These are phyloP conservation scores for Syngnathus acus DNA, from an alignment of 2,797 vertebrate species.

Conservation along the genomic window DNA sequence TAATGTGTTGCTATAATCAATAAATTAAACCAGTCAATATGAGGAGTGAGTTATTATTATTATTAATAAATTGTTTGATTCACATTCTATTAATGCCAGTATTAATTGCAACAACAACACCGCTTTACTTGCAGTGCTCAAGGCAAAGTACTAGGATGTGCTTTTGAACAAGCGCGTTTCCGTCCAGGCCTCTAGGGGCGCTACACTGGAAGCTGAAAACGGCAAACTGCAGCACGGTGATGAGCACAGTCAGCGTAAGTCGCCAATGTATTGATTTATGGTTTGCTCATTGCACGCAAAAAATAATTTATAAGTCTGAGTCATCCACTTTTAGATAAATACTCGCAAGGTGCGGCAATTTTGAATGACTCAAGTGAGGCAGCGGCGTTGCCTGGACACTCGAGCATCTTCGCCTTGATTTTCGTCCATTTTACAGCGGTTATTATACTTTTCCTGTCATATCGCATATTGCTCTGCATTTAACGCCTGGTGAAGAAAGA, in stretches of 20 bases:
- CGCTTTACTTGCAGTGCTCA: neutral
- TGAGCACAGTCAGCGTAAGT: constrained; percentile 58
- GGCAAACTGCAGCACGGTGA: constrained; percentile 22
- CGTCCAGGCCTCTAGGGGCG: neutral
- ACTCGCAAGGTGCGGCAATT: no score
- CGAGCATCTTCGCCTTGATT: constrained; percentile 16
- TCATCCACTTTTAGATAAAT: neutral
- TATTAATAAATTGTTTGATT: neutral
- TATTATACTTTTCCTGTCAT: neutral
- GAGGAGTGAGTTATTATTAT: neutral
- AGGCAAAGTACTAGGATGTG: neutral
- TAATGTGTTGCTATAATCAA: no score
- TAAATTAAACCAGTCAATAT: no score
- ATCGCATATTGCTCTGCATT: neutral
- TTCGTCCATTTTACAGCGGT: neutral
- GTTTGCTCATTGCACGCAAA: neutral
- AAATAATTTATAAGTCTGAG: neutral
- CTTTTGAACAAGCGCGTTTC: neutral
- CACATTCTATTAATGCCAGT: neutral
- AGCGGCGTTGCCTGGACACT: constrained; percentile 57
- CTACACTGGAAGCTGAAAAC: neutral
- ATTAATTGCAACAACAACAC: neutral
- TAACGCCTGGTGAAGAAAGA: neutral
- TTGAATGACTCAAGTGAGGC: constrained; percentile 7
- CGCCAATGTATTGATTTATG: neutral